Base-by-base conservation (phyloP, 2,888 invertebrate species). In the Pollenia angustigena region DNA sequence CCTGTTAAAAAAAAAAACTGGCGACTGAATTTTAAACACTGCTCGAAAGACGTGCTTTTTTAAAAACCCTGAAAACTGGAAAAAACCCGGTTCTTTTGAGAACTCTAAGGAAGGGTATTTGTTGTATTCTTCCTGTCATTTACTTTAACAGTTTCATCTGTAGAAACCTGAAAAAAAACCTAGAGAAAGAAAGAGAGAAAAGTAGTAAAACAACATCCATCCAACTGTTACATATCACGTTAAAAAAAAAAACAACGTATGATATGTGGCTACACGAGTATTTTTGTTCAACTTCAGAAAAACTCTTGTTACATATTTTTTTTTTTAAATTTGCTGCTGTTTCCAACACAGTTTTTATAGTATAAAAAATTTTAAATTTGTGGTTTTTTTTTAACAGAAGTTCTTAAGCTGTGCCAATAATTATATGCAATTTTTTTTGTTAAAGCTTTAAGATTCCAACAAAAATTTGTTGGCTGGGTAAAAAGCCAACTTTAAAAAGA, bases 211-310 rank as follows among this genome's bases (percentile, higher is more conserved):
- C 50, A 62, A 2, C 66, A 58, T 48, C 23, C 23, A 60, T 79
- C 32, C 40, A 72, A 79, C 66, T 66, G 78, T 56, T 66, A 74
- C 72, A 72, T 79, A 84, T 74, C 84, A 84, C 79, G 79, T 84
- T 74, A 58, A 44, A 52, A 79, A 74, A 46, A 52, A 79, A 74
- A 74, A 69, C 60, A 80, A 84, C 79, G 74, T 79, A 74, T 80
- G 72, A 79, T 84, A 52, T 84, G 84, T 80, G 74, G 74, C 74
- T 68, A 69, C 32, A 84, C 68, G 68, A 68, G 66, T 48, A 68
- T 62, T 85, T 75, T 69, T 71, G 1, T 72, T 66, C 12, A 23
- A 32, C 32, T 32, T 58, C n/a, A 18, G 54, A 40, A 68, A 72
- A 64, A 71, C 71, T 80, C 68, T 56, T 80, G 68, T 69, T 62